Evolutionary conservation across 2,888 invertebrate species (phyloP).

Genomic region (Glyphotaelius pellucidus): DNA sequence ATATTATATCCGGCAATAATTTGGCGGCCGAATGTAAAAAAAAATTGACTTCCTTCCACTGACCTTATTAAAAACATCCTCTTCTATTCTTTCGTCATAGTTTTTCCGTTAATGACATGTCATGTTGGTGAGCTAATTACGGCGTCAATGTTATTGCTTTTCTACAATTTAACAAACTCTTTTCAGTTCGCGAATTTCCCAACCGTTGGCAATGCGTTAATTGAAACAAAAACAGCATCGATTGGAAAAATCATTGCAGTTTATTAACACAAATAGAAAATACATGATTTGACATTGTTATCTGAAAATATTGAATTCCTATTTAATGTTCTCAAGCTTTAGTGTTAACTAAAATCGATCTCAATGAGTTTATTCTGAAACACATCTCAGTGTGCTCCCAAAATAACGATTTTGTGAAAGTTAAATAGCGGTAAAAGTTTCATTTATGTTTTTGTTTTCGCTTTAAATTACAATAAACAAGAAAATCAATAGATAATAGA

Average conservation of each 20-base stretch:
- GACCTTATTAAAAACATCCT: not conserved
- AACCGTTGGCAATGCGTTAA: not conserved
- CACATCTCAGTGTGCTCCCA: not conserved
- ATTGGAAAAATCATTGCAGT: not conserved
- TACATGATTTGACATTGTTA: not conserved
- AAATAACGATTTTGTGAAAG: not conserved
- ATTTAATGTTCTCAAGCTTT: not conserved
- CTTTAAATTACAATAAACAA: not conserved
- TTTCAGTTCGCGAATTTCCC: not conserved
- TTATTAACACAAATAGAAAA: not conserved
- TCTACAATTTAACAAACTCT: not conserved
- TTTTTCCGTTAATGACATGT: not conserved
- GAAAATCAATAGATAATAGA: not conserved
- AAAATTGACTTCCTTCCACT: not conserved
- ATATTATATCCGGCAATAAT: too few relatives aligned
- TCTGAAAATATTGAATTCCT: not conserved
- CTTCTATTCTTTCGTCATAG: not conserved
- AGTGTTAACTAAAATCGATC: not conserved
- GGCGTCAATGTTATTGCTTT: not conserved
- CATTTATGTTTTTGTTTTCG: not conserved
- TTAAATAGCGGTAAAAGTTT: not conserved
- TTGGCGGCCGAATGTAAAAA: not conserved
- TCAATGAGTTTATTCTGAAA: not conserved
- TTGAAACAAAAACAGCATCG: not conserved
- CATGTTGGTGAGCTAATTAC: slow-evolving; percentile 9